Conservation (phyloP, 2,113 vertebrate genomes). For the Petromus typicus region DNA sequence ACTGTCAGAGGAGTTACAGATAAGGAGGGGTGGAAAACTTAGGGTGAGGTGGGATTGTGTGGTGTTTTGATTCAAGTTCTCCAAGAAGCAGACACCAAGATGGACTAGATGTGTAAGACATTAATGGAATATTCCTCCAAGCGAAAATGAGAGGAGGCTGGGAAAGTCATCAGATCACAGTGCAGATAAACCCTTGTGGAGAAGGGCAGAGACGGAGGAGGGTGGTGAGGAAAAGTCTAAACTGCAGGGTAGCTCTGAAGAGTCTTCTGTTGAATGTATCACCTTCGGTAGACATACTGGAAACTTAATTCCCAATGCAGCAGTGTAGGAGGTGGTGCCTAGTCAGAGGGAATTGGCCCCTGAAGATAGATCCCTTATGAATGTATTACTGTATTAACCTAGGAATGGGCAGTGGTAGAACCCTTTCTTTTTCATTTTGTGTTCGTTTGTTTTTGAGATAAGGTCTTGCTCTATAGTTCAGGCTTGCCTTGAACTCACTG, state of each 20-base stretch:
- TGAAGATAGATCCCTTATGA: not conserved
- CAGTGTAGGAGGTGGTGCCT: not conserved
- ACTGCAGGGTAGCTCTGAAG: not conserved
- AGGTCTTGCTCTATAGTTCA: not conserved
- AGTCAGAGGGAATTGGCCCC: not conserved
- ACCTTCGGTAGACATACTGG: not conserved
- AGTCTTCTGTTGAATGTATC: not conserved
- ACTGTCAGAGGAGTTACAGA: not conserved
- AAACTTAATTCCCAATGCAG: not conserved
- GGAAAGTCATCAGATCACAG: not conserved
- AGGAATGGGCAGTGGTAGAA: not conserved
- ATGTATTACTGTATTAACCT: not conserved
- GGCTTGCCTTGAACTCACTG: not conserved
- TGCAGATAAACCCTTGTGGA: not conserved
- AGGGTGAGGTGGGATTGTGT: not conserved
- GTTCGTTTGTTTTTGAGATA: no score
- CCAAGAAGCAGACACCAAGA: not conserved
- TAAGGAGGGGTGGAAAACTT: not conserved
- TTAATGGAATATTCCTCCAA: not conserved
- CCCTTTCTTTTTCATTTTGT: no score
- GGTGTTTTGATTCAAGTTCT: not conserved
- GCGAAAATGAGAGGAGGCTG: not conserved
- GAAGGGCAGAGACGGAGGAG: not conserved
- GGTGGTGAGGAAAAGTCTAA: not conserved
- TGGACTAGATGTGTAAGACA: not conserved